Conservation (phyloP, 2,888 invertebrate species). For the Oligia strigilis region DNA sequence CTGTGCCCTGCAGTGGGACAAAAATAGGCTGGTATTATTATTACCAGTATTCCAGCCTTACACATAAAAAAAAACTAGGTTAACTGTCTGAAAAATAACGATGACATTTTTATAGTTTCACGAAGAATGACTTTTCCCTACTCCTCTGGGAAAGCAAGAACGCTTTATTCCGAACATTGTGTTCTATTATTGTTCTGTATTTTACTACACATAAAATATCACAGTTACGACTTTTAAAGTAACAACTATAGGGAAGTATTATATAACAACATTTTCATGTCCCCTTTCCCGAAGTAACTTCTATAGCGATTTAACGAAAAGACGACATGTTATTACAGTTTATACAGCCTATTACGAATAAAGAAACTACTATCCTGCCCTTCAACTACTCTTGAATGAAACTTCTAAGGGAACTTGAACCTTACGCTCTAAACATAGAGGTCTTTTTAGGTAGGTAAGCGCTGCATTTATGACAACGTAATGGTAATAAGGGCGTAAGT, state of each 20-base stretch:
- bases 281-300: slow-evolving; percentile 37
- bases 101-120: slow-evolving; percentile 1
- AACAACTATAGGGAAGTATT: slow-evolving; percentile 39
- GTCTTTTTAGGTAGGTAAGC: neutral
- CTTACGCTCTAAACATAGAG: neutral
- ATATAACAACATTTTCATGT: slow-evolving; percentile 50
- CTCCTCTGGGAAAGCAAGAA: neutral
- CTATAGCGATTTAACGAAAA: slow-evolving; percentile 27
- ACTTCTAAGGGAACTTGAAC: slow-evolving; percentile 9
- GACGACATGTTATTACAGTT: slow-evolving; percentile 48
- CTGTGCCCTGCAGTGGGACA: neutral
- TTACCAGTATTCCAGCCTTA: neutral
- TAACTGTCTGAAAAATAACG: slow-evolving; percentile 2
- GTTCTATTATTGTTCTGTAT: too few relatives aligned
- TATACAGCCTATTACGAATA: slow-evolving; percentile 50
- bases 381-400: slow-evolving; percentile 18
- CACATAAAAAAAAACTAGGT: neutral
- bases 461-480: slow-evolving; percentile 29
- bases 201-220: slow-evolving; percentile 41
- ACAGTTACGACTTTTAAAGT: slow-evolving; percentile 37
- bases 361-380: slow-evolving; percentile 50
- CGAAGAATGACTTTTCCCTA: neutral
- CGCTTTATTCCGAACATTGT: neutral
- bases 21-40: neutral
- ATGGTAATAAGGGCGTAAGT: slow-evolving; percentile 39